Percentiles rank a stretch among this genome's conserved stretches.
These are phyloP conservation scores for Drosophila meridionalis DNA, from an alignment of 2,888 invertebrate species.

Conservation along the genomic window DNA sequence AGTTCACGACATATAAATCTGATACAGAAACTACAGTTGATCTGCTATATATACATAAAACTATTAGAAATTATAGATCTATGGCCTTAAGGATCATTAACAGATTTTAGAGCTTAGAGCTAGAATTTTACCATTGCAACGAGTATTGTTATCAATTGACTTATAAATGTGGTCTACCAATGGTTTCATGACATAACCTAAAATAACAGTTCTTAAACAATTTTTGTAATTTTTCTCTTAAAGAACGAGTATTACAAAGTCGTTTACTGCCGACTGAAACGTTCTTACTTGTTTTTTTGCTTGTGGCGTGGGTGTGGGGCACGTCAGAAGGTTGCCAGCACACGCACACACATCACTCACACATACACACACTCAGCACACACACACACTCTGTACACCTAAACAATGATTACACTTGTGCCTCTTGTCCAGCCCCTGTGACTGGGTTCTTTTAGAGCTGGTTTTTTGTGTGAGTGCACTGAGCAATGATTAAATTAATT, in stretches of 20 bases:
- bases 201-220: neutral
- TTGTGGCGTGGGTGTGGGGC: conserved; percentile 73
- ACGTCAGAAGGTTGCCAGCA: conserved; percentile 60
- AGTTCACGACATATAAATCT: too few relatives aligned
- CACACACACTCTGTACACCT: neutral
- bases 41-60: neutral
- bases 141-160: too few relatives aligned
- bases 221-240: neutral
- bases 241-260: neutral
- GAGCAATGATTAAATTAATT: conserved; percentile 81
- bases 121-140: neutral
- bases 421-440: conserved; percentile 34
- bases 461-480: conserved; percentile 50
- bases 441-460: conserved; percentile 18
- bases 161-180: too few relatives aligned
- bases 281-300: conserved; percentile 10
- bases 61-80: neutral
- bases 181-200: neutral
- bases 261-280: neutral
- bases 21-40: too few relatives aligned
- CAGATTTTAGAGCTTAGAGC: neutral
- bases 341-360: conserved; percentile 15
- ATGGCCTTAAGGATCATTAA: too few relatives aligned
- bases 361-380: neutral
- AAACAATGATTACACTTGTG: conserved; percentile 67